phyloP scores from a whole-genome alignment of 2,113 vertebrate species.

The Caracal caracal region DNA sequence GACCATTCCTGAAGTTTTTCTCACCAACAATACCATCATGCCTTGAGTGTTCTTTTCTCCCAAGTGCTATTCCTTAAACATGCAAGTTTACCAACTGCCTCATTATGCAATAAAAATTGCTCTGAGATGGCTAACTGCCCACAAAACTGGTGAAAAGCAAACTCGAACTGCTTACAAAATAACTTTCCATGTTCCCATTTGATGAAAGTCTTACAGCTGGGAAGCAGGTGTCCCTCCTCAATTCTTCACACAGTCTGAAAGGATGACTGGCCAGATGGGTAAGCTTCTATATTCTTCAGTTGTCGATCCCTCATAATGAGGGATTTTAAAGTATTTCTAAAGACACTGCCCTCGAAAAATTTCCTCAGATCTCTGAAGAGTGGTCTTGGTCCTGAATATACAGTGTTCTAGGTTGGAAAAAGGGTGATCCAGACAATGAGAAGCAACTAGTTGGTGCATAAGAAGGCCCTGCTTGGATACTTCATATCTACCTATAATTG shows the following conservation, averaged over 20 bases:
- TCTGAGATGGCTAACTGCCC: constrained; percentile 65
- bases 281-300: constrained; percentile 55
- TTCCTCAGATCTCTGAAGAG: constrained; percentile 7
- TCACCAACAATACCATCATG: constrained; percentile 80
- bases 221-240: constrained; percentile 66
- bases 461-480: constrained; percentile 71
- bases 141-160: constrained; percentile 58
- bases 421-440: constrained; percentile 82
- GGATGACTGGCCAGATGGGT: constrained; percentile 74
- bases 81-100: constrained; percentile 66
- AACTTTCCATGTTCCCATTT: constrained; percentile 54
- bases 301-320: constrained; percentile 61
- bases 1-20: constrained; percentile 77
- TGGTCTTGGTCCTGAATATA: background rate
- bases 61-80: constrained; percentile 83
- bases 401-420: background rate
- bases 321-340: constrained; percentile 51
- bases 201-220: constrained; percentile 64
- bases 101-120: constrained; percentile 73
- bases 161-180: constrained; percentile 10
- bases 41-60: constrained; percentile 82
- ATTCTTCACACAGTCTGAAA: constrained; percentile 69
- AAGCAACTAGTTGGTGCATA: constrained; percentile 59
- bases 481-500: constrained; percentile 76
- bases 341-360: constrained; percentile 42